Evolutionary conservation across 2,113 vertebrate species (phyloP).

Genomic region (Colius striatus): DNA sequence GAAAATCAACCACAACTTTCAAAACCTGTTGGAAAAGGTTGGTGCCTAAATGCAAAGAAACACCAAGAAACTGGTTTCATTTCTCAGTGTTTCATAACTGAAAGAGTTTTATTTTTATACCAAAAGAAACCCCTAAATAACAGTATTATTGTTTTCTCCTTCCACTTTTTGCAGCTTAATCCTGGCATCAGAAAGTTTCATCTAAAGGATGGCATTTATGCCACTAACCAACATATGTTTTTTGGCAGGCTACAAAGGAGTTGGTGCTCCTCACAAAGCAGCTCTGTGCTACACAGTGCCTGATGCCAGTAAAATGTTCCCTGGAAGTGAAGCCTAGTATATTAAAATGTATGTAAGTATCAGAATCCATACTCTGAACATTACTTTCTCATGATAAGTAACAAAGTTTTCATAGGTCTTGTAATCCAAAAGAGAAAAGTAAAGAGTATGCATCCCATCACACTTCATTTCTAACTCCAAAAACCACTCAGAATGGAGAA

Average conservation of each 20-base stretch:
- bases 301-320: conserved; percentile 2
- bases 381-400: neutral
- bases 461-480: neutral
- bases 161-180: neutral
- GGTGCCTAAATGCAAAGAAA: neutral
- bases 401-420: neutral
- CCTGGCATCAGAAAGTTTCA: neutral
- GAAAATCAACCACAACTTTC: neutral
- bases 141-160: neutral
- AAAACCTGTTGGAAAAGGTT: neutral
- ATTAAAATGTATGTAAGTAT: neutral
- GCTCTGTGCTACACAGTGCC: neutral
- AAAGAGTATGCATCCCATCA: neutral
- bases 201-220: neutral
- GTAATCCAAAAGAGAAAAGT: neutral
- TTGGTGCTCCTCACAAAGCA: neutral
- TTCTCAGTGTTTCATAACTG: neutral
- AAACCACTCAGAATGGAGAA: neutral
- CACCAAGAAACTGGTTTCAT: neutral
- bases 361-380: neutral
- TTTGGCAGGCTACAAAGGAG: neutral
- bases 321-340: neutral
- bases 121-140: neutral
- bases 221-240: neutral
- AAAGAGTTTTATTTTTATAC: neutral